Percentiles rank a stretch among this genome's conserved stretches.
These are phyloP conservation scores for Phalera bucephala DNA, from an alignment of 2,888 invertebrate genomes.

Conservation along the genomic window DNA sequence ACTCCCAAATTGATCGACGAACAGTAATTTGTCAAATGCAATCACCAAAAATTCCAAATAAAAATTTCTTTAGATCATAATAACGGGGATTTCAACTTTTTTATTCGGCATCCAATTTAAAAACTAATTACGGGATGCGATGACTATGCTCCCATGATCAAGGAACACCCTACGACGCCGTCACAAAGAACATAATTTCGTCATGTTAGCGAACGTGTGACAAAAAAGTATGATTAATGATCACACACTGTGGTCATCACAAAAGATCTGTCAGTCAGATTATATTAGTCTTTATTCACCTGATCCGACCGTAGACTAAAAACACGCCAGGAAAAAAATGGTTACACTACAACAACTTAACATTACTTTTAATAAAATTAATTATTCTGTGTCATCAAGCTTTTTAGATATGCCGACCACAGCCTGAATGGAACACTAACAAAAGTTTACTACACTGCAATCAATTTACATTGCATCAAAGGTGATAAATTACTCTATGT, in stretches of 20 bases:
- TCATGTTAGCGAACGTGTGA: slow-evolving; percentile 74
- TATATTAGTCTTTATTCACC: slow-evolving; percentile 46
- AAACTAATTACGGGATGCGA: slow-evolving; percentile 77
- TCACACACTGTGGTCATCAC: slow-evolving; percentile 51
- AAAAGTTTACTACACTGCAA: background rate
- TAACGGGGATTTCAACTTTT: slow-evolving; percentile 73
- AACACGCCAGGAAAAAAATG: slow-evolving; percentile 20
- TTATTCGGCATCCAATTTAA: slow-evolving; percentile 74
- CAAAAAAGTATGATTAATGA: slow-evolving; percentile 79
- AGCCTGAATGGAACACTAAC: background rate
- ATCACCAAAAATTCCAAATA: slow-evolving; percentile 63
- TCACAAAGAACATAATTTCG: slow-evolving; percentile 74
- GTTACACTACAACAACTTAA: slow-evolving; percentile 1
- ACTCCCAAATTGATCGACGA: no score
- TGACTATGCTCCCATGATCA: slow-evolving; percentile 70
- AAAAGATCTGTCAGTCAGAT: slow-evolving; percentile 64
- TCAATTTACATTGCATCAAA: background rate
- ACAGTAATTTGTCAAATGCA: slow-evolving; percentile 78
- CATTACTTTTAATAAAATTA: no score
- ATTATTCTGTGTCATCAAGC: no score
- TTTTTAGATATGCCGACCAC: background rate
- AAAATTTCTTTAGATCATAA: slow-evolving; percentile 66
- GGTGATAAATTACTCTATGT: slow-evolving; percentile 22
- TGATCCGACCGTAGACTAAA: slow-evolving; percentile 9
- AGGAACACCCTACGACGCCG: slow-evolving; percentile 63